Evolutionary conservation across 2,797 vertebrate genomes (phyloP).

Genomic region (Amblyraja radiata): DNA sequence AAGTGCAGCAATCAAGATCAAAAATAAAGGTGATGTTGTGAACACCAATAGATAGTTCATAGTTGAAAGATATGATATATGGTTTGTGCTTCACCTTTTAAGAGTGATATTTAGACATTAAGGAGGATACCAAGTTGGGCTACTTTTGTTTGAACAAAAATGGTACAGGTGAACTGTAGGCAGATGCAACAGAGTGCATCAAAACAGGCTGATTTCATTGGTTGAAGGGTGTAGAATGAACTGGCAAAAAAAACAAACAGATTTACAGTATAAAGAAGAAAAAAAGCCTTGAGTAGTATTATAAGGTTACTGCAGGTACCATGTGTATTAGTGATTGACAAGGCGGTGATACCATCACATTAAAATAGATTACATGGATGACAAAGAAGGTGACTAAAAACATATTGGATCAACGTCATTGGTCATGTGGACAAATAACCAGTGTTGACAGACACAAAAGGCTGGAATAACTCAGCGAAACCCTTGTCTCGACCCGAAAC

Average conservation of each 20-base stretch:
- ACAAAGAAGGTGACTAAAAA: neutral
- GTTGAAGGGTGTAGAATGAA: neutral
- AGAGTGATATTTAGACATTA: neutral
- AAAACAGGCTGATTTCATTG: neutral
- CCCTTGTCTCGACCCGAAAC: no score
- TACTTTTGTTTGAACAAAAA: neutral
- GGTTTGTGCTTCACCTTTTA: neutral
- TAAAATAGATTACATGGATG: neutral
- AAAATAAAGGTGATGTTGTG: neutral
- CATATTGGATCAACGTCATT: neutral
- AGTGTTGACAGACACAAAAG: no score
- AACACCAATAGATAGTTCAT: neutral
- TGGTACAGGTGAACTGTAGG: neutral
- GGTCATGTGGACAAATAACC: neutral
- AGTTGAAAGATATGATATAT: neutral
- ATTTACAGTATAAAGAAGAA: neutral
- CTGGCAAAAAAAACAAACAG: neutral
- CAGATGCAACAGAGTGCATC: neutral
- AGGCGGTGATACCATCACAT: neutral
- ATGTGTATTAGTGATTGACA: neutral
- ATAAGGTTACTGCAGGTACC: neutral
- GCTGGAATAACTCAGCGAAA: no score
- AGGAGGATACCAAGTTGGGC: no score
- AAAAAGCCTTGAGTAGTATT: neutral
- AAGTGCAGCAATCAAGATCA: neutral